Evolutionary conservation across 2,797 vertebrate species (phyloP).

Genomic region (Naso thynnoides): DNA sequence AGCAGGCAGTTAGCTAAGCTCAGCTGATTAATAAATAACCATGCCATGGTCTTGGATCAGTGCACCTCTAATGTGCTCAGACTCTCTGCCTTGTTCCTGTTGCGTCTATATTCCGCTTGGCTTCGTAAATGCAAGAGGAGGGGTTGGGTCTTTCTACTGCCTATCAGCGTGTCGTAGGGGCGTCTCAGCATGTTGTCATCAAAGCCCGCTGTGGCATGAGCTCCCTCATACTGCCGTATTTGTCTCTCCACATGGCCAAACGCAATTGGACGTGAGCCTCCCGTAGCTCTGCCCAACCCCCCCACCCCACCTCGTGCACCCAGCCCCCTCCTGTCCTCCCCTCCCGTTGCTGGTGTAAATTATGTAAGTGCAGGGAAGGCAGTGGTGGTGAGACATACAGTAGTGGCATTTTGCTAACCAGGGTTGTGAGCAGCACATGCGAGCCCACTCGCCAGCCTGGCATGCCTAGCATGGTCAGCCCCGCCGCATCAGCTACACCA

Average conservation of each 20-base stretch:
- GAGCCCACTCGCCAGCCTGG: slow-evolving; percentile 35
- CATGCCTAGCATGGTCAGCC: slow-evolving; percentile 25
- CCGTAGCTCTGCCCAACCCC: slow-evolving; percentile 44
- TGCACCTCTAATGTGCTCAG: slow-evolving; percentile 79
- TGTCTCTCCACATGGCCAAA: slow-evolving; percentile 76
- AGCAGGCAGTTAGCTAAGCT: slow-evolving; percentile 82
- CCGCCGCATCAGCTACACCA: slow-evolving; percentile 55
- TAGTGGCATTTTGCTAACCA: slow-evolving; percentile 70
- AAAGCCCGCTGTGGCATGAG: slow-evolving; percentile 73
- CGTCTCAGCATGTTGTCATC: slow-evolving; percentile 80
- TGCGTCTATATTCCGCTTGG: slow-evolving; percentile 69
- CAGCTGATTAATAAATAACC: slow-evolving; percentile 86
- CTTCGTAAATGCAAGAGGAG: slow-evolving; percentile 65
- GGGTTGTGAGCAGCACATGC: slow-evolving; percentile 42
- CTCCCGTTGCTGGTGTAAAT: slow-evolving; percentile 79
- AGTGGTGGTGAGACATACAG: slow-evolving; percentile 69
- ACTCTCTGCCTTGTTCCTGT: slow-evolving; percentile 77
- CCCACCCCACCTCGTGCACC: neutral
- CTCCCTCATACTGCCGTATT: slow-evolving; percentile 62
- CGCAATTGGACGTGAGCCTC: slow-evolving; percentile 75
- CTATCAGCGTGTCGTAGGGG: slow-evolving; percentile 71
- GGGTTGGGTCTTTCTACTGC: slow-evolving; percentile 67
- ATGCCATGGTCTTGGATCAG: slow-evolving; percentile 77
- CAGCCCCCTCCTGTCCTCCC: slow-evolving; percentile 37
- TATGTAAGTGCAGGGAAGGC: slow-evolving; percentile 79